Percentiles rank a stretch among this genome's conserved stretches.
Evolutionary conservation across 2,113 vertebrate species (phyloP).

Genomic region (Pheucticus melanocephalus): DNA sequence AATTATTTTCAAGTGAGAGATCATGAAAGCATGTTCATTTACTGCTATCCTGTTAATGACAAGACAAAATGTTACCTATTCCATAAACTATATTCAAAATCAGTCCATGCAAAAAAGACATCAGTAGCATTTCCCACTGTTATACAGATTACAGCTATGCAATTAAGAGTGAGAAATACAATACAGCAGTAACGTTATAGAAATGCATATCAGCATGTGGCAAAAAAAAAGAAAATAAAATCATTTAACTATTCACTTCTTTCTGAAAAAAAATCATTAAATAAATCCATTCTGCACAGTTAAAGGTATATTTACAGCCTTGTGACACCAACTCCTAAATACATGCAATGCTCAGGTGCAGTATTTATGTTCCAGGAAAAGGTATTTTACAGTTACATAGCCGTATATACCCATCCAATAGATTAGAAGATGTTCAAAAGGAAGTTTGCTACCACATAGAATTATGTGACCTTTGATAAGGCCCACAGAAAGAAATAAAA

Average conservation of each 20-base stretch:
- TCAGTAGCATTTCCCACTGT: neutral
- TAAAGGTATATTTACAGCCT: neutral
- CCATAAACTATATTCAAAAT: neutral
- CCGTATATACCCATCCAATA: neutral
- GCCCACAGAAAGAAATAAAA: neutral
- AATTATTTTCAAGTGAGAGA: conserved; percentile 90
- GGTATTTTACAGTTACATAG: neutral
- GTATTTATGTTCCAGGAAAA: neutral
- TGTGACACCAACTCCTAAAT: neutral
- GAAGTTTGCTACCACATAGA: neutral
- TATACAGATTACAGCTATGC: neutral
- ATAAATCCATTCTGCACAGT: neutral
- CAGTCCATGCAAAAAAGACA: neutral
- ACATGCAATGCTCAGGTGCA: neutral
- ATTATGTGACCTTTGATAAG: neutral
- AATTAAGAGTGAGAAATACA: neutral
- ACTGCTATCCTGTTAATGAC: conserved; percentile 88
- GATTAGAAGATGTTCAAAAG: neutral
- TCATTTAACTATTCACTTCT: neutral
- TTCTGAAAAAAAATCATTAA: neutral
- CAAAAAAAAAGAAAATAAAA: neutral
- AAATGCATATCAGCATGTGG: neutral
- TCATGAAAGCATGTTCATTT: conserved; percentile 92
- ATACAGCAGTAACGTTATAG: neutral
- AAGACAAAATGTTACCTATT: neutral